Conservation (phyloP, 2,888 invertebrate genomes). For the Nowickia ferox region DNA sequence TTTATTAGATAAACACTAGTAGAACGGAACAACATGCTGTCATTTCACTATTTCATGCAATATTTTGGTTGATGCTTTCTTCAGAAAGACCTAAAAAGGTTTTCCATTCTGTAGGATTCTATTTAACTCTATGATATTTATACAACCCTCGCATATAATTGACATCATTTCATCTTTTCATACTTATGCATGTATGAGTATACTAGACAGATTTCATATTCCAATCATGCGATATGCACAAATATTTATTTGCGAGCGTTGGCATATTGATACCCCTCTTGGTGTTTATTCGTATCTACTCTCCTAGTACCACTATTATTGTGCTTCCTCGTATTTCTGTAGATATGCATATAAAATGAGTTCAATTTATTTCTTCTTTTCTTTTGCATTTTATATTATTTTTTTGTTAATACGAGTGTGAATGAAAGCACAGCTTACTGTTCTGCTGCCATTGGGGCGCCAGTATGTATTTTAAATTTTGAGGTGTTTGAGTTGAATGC, state of each 20-base stretch:
- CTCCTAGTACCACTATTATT: not conserved
- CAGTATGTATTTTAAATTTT: conserved; percentile 67
- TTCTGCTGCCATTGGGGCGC: conserved; percentile 64
- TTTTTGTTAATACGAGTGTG: conserved; percentile 25
- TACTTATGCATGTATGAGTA: too few relatives aligned
- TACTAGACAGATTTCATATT: conserved; percentile 25
- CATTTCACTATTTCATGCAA: too few relatives aligned
- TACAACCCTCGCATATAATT: conserved; percentile 54
- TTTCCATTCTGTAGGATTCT: too few relatives aligned
- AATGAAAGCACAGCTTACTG: conserved; percentile 42
- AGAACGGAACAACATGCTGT: too few relatives aligned
- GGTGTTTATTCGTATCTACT: not conserved
- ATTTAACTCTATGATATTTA: not conserved
- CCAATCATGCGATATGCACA: conserved; percentile 26
- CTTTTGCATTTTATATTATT: not conserved
- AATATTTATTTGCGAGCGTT: conserved; percentile 41
- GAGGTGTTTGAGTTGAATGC: conserved; percentile 72
- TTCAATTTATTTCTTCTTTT: conserved; percentile 53
- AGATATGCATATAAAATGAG: conserved; percentile 48
- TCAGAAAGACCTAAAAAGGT: too few relatives aligned
- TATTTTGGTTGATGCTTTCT: too few relatives aligned
- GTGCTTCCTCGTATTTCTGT: not conserved
- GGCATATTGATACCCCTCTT: not conserved
- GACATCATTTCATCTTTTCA: conserved; percentile 55
- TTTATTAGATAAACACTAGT: too few relatives aligned